These are phyloP conservation scores for Cardiocondyla obscurior DNA, from an alignment of 1,140 invertebrate species.

Conservation along the genomic window DNA sequence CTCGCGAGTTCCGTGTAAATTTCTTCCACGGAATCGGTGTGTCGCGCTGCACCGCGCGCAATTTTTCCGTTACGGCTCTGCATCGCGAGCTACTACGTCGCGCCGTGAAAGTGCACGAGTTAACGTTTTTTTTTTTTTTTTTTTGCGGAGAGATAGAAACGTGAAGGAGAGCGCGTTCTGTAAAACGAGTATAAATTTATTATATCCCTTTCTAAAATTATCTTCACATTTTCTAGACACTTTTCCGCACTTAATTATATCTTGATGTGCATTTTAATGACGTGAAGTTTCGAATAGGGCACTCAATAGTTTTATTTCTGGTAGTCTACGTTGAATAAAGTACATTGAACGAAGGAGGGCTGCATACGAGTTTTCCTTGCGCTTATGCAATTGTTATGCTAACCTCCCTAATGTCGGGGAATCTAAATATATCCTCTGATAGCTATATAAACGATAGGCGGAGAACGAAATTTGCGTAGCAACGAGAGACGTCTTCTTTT, in stretches of 20 bases:
- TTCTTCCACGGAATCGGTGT: not conserved
- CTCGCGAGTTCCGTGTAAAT: slow-evolving; percentile 14
- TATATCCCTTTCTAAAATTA: not conserved
- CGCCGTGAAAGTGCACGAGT: slow-evolving; percentile 17
- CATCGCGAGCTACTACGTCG: slow-evolving; percentile 25
- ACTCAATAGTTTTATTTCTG: not conserved
- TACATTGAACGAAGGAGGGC: not conserved
- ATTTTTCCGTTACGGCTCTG: slow-evolving; percentile 31
- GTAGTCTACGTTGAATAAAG: not conserved
- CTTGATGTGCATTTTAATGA: slow-evolving; percentile 7
- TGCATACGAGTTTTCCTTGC: not conserved
- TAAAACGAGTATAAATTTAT: not conserved
- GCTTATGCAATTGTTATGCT: not conserved
- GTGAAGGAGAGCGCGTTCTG: not conserved
- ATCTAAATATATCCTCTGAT: slow-evolving; percentile 10
- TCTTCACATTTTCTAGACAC: not conserved
- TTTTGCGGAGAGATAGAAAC: slow-evolving; percentile 13
- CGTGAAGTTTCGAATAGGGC: not conserved
- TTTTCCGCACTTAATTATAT: not conserved
- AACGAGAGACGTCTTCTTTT: slow-evolving; percentile 33
- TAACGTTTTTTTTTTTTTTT: slow-evolving; percentile 12
- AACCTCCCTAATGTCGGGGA: not conserved
- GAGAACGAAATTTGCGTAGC: slow-evolving; percentile 45
- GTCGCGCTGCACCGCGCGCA: slow-evolving; percentile 19
- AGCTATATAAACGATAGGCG: slow-evolving; percentile 9